Conservation (phyloP, 1,140 invertebrate species). For the Theocolax elegans region DNA sequence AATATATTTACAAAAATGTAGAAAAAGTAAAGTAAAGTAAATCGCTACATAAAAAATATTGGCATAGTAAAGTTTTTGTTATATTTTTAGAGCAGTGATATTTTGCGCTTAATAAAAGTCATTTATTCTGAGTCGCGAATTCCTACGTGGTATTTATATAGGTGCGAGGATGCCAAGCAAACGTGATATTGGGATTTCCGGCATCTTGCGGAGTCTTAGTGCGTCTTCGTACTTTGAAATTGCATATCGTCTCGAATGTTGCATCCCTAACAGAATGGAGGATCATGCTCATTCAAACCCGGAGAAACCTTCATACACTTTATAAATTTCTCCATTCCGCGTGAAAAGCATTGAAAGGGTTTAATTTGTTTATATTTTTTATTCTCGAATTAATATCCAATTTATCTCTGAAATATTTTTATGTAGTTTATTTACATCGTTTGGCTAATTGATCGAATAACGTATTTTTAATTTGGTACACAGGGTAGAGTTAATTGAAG, state of each 20-base stretch:
- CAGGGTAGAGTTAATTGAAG: no score
- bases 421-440: no score
- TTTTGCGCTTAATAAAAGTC: neutral
- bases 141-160: conserved; percentile 7
- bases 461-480: no score
- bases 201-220: conserved; percentile 26
- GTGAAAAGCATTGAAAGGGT: neutral
- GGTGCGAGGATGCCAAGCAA: neutral
- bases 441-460: no score
- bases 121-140: conserved; percentile 16
- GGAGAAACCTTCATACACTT: neutral
- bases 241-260: conserved; percentile 14
- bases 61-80: no score
- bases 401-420: no score
- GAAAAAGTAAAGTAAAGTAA: no score
- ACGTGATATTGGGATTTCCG: conserved; percentile 32
- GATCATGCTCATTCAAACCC: neutral
- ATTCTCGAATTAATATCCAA: no score
- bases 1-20: no score
- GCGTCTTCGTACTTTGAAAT: conserved; percentile 16
- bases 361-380: no score
- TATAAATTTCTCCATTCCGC: neutral
- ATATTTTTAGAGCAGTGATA: no score
- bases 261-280: neutral
- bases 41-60: no score